Evolutionary conservation across 2,888 invertebrate species (phyloP).

Genomic region (Abscondita cerata): DNA sequence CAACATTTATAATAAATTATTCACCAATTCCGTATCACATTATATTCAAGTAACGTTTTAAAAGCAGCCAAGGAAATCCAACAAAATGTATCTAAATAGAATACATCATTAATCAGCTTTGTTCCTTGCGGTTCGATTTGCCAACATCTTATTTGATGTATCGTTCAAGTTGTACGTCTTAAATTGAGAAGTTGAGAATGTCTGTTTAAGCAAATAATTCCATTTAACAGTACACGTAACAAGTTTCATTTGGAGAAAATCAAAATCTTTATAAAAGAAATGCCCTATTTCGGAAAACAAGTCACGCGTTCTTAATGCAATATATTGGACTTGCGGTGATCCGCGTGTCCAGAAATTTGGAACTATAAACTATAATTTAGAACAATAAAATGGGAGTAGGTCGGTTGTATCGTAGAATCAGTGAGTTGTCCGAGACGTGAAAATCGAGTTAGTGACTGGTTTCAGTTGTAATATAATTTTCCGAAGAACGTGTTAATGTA

Average conservation of each 20-base stretch:
- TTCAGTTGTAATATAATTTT: slow-evolving; percentile 26
- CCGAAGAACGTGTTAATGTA: slow-evolving; percentile 30
- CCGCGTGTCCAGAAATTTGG: no score
- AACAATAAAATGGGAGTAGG: not conserved
- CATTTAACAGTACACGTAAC: no score
- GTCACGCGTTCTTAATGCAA: no score
- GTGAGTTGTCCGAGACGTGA: slow-evolving; percentile 16
- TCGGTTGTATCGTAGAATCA: slow-evolving; percentile 9
- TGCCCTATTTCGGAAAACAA: no score
- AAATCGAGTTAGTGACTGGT: slow-evolving; percentile 27
- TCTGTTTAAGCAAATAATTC: no score
- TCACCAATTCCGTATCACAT: no score
- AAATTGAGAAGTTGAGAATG: not conserved
- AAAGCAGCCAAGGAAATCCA: not conserved
- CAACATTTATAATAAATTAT: no score
- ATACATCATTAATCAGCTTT: not conserved
- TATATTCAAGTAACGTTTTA: not conserved
- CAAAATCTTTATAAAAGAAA: no score
- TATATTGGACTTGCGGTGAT: no score
- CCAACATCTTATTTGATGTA: not conserved
- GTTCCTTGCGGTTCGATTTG: not conserved
- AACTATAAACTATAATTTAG: slow-evolving; percentile 2
- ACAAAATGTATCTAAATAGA: not conserved
- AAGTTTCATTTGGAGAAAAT: no score
- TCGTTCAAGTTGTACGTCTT: not conserved